These are phyloP conservation scores for Nomada lathburiana DNA, from an alignment of 2,888 invertebrate species.

Conservation along the genomic window DNA sequence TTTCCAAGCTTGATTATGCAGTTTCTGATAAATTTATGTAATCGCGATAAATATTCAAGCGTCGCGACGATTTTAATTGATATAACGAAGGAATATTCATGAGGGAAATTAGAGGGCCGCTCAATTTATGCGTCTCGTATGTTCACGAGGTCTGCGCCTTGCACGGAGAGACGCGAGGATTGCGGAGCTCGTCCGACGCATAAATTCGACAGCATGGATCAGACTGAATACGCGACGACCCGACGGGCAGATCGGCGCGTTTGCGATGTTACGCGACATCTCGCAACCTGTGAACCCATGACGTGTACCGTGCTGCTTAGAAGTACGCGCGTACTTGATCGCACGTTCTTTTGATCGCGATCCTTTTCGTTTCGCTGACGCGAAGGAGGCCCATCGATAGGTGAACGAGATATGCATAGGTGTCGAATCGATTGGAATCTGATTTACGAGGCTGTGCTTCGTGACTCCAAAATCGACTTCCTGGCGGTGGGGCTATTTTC, in stretches of 20 bases:
- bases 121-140: slow-evolving; percentile 56
- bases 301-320: neutral
- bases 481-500: slow-evolving; percentile 36
- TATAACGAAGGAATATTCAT: slow-evolving; percentile 63
- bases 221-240: slow-evolving; percentile 20
- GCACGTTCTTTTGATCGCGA: neutral
- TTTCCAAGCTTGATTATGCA: slow-evolving; percentile 30
- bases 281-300: slow-evolving; percentile 36
- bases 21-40: slow-evolving; percentile 52
- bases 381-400: neutral
- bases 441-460: slow-evolving; percentile 6
- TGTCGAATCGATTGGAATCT: neutral
- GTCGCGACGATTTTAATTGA: slow-evolving; percentile 56
- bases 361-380: neutral
- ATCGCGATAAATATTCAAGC: slow-evolving; percentile 56
- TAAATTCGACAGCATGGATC: slow-evolving; percentile 33
- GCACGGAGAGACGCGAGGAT: slow-evolving; percentile 35
- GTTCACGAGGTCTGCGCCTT: slow-evolving; percentile 23
- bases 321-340: neutral
- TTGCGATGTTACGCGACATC: slow-evolving; percentile 54
- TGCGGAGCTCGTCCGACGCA: slow-evolving; percentile 32
- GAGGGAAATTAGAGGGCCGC: slow-evolving; percentile 52
- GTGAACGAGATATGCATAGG: neutral
- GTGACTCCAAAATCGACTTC: slow-evolving; percentile 27
- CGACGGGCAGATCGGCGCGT: slow-evolving; percentile 27